phyloP scores from a whole-genome alignment of 2,797 vertebrate species.

The Pangasius sanitwongsei region DNA sequence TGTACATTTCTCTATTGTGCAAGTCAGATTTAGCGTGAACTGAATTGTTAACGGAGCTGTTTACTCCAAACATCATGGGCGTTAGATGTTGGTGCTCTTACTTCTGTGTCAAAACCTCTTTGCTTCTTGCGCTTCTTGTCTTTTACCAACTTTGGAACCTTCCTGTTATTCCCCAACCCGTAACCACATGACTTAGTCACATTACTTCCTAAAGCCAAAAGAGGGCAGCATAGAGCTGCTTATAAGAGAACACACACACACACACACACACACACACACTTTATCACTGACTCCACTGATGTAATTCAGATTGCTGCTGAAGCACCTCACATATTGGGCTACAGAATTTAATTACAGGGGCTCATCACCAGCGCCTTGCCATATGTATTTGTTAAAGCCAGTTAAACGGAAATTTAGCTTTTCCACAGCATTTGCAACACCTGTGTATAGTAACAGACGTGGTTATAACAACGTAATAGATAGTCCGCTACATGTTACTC shows the following conservation, averaged over 20 bases:
- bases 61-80: conserved; percentile 1
- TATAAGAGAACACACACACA: not conserved
- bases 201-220: conserved; percentile 51
- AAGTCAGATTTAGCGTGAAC: not conserved
- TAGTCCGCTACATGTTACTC: too few relatives aligned
- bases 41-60: not conserved
- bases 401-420: not conserved
- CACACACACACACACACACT: not conserved
- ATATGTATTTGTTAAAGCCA: conserved; percentile 9
- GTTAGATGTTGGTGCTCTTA: not conserved
- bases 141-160: not conserved
- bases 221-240: conserved; percentile 63
- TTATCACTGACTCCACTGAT: conserved; percentile 5
- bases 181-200: not conserved
- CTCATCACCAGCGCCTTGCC: conserved; percentile 1
- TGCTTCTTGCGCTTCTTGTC: not conserved
- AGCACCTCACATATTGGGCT: conserved; percentile 10
- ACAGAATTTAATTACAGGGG: conserved; percentile 26
- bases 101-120: not conserved
- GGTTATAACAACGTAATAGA: not conserved
- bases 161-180: not conserved
- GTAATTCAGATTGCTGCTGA: conserved; percentile 10
- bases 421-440: not conserved
- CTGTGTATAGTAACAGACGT: not conserved
- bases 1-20: not conserved